Conservation (phyloP, 2,797 vertebrate species). For the Balearica regulorum region DNA sequence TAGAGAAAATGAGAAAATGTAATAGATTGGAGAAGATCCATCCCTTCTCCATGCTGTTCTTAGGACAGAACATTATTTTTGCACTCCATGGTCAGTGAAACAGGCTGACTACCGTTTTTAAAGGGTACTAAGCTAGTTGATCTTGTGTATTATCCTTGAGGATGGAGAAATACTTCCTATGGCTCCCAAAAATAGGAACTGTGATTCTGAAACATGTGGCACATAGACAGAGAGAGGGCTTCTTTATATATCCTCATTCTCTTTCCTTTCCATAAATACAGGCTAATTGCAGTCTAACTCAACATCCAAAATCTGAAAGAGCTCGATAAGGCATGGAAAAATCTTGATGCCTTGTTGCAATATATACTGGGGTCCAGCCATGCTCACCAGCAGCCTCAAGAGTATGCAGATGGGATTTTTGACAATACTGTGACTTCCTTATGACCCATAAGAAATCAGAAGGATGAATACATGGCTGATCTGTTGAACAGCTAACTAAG, state of each 20-base stretch:
- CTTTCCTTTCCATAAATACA: background rate
- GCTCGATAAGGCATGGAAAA: background rate
- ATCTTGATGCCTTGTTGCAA: background rate
- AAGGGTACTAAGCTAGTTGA: background rate
- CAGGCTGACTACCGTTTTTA: background rate
- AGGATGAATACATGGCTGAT: background rate
- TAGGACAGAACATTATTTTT: background rate
- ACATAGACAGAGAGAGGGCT: background rate
- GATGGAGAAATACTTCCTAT: background rate
- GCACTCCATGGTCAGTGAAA: background rate
- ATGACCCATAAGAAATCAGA: background rate
- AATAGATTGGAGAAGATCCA: background rate
- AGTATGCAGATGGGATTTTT: background rate
- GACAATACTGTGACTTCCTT: background rate
- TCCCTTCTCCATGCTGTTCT: background rate
- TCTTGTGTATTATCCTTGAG: background rate
- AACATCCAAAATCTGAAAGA: background rate
- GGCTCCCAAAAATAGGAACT: background rate
- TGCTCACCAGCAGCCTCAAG: background rate
- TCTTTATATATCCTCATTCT: background rate
- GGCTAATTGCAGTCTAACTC: background rate
- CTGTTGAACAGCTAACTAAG: background rate
- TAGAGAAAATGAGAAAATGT: no score
- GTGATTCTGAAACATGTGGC: background rate
- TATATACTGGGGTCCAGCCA: background rate